Base-by-base conservation (phyloP, 2,797 vertebrate genomes). In the Lateolabrax maculatus region DNA sequence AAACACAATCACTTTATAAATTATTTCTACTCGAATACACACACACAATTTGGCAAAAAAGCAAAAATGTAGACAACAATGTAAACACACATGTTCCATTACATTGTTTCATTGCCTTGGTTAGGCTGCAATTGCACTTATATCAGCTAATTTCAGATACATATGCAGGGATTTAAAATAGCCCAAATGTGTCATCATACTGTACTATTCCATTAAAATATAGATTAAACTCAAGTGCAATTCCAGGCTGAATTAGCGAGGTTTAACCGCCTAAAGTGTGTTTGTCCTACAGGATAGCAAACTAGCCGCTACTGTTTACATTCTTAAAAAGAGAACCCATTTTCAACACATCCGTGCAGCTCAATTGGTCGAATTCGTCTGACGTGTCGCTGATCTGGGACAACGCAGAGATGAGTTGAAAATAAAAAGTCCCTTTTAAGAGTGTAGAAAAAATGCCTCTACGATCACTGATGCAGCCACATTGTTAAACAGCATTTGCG, bases 71-170 rank as follows among this genome's bases (percentile, higher is more conserved):
- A 66, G 29, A 31, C 46, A 73, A 79, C 80, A 72, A 86, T 87
- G 84, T 69, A 77, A 83, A 76, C 51, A 52, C 31, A 71, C 52
- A 9, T 19, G 8, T 63, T 41, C 1, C 16, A 55, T 89, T 77
- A 77, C 79, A 81, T 87, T 80, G 80, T 66, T 79, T 78, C 29
- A 61, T 43, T 68, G 77, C 75, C 31, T 79, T 46, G 18, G 49
- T 77, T 71, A 37, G 37, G 80, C 89, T 92, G 90, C 36, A 93
- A 90, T 92, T 93, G 92, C 90, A 89, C 92, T 84, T 80, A 4
- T 56, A 68, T 44, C 31, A 15, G 46, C 44, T 75, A 16, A 58
- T 84, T 61, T 73, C 51, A 48, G 6, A 77, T 3, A 15, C 4
- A 63, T 3, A 57, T n/a, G 27, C 10, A 31, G 46, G 7, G 53